These are phyloP conservation scores for Diaphora mendica DNA, from an alignment of 2,888 invertebrate species.

Conservation along the genomic window DNA sequence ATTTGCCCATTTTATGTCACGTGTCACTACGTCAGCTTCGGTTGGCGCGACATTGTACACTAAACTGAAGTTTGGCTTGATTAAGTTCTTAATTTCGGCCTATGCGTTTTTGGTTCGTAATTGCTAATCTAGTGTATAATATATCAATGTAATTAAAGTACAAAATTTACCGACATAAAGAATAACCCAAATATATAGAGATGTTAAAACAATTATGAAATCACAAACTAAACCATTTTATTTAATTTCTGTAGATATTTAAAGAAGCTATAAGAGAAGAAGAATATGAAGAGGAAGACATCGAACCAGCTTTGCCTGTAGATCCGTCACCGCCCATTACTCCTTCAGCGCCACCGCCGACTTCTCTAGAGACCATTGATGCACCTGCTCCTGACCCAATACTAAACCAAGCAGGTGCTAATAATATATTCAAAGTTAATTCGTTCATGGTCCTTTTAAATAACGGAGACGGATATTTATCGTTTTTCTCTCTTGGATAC, in stretches of 20 bases:
- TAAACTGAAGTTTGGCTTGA: no score
- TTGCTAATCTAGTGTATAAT: no score
- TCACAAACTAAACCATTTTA: neutral
- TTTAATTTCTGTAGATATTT: conserved; percentile 63
- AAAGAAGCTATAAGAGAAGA: conserved; percentile 76
- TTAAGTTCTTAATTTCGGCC: no score
- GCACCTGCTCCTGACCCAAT: conserved; percentile 20
- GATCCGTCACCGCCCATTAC: conserved; percentile 46
- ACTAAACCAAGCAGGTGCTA: conserved; percentile 49
- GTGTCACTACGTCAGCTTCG: no score
- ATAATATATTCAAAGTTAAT: no score
- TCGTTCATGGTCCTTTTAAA: no score
- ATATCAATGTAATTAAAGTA: no score
- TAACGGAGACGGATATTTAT: no score
- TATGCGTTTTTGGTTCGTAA: no score
- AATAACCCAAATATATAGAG: neutral
- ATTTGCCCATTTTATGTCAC: no score
- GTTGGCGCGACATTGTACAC: no score
- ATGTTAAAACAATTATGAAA: neutral
- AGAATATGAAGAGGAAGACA: conserved; percentile 60
- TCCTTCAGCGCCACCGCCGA: conserved; percentile 41
- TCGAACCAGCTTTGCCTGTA: conserved; percentile 31
- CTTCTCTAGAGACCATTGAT: conserved; percentile 30
- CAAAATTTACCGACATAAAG: neutral
- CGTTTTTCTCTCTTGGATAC: no score